Evolutionary conservation across 2,797 vertebrate genomes (phyloP).

Genomic region (Loriculus beryllinus): DNA sequence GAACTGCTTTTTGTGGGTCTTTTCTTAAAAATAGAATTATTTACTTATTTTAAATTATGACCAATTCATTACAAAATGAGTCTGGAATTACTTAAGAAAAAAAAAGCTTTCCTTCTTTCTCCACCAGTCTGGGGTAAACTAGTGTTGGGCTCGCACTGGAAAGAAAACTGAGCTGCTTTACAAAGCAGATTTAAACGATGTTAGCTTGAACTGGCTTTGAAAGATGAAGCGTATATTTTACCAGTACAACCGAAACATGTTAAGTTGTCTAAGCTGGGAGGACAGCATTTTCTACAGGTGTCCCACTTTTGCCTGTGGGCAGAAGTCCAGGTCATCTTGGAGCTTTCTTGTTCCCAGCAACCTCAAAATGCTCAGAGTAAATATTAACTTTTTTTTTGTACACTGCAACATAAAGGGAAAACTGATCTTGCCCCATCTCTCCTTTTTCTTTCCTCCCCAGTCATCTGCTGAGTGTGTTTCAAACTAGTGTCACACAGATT

Average conservation of each 20-base stretch:
- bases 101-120: background rate
- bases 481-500: background rate
- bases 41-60: background rate
- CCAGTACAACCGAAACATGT: background rate
- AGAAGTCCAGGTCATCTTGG: background rate
- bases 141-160: background rate
- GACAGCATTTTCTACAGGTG: background rate
- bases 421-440: background rate
- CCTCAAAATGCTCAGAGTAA: background rate
- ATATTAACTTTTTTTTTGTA: background rate
- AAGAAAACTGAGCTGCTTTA: background rate
- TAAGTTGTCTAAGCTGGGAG: background rate
- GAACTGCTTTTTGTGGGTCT: background rate
- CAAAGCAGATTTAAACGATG: background rate
- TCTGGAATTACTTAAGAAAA: background rate
- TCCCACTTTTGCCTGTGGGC: background rate
- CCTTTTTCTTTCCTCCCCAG: background rate
- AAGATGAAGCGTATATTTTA: background rate
- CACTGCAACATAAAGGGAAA: background rate
- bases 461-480: background rate
- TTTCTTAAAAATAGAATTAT: background rate
- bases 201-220: background rate
- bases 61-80: background rate
- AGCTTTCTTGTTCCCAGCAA: background rate
- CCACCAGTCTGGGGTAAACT: background rate